Evolutionary conservation across 2,113 vertebrate genomes (phyloP).

Genomic region (Hippocampus zosterae): DNA sequence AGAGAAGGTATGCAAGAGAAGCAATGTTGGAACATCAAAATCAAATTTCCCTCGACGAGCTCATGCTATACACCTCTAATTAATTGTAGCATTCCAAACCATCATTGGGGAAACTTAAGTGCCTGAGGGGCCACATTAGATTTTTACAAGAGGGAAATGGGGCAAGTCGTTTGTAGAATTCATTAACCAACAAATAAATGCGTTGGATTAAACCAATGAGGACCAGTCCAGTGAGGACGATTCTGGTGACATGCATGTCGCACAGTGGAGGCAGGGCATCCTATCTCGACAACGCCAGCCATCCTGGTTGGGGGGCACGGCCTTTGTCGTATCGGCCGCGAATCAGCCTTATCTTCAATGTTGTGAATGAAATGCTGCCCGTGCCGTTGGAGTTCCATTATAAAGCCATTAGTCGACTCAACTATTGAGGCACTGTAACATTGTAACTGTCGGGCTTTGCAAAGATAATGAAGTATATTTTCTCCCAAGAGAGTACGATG

Average conservation of each 20-base stretch:
- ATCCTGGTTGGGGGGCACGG: slow-evolving; percentile 47
- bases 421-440: neutral
- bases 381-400: neutral
- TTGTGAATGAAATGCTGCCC: slow-evolving; percentile 3
- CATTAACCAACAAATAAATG: too few relatives aligned
- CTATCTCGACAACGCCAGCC: slow-evolving; percentile 60
- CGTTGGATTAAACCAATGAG: too few relatives aligned
- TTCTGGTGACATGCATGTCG: slow-evolving; percentile 30
- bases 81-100: neutral
- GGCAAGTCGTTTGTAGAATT: too few relatives aligned
- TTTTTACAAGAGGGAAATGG: neutral
- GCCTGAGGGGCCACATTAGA: neutral
- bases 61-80: neutral
- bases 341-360: neutral
- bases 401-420: neutral
- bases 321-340: slow-evolving; percentile 44
- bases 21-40: neutral
- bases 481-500: slow-evolving; percentile 12
- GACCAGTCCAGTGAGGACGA: neutral
- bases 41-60: neutral
- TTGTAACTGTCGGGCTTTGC: slow-evolving; percentile 8
- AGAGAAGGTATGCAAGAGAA: neutral
- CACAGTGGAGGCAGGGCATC: slow-evolving; percentile 17
- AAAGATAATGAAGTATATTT: neutral
- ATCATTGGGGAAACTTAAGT: neutral